These are phyloP conservation scores for Harpagoxenus sublaevis DNA, from an alignment of 2,888 invertebrate species.

Conservation along the genomic window DNA sequence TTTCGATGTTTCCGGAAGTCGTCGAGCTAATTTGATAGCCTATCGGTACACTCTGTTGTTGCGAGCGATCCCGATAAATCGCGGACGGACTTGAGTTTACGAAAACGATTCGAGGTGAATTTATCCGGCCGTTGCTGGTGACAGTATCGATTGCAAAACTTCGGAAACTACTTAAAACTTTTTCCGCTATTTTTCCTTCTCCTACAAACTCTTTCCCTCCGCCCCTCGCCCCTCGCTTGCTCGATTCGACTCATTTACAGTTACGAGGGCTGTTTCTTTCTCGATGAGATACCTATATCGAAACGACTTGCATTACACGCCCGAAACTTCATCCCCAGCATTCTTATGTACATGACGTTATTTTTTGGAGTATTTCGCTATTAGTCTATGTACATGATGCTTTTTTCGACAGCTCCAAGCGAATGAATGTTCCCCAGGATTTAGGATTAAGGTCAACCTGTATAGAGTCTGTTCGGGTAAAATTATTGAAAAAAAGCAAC, in stretches of 20 bases:
- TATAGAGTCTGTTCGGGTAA: not conserved
- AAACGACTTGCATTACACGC: slow-evolving; percentile 28
- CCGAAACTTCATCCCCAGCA: not conserved
- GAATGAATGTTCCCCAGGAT: not conserved
- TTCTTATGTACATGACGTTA: not conserved
- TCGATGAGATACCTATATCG: slow-evolving; percentile 25
- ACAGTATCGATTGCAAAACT: slow-evolving; percentile 69
- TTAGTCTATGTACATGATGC: not conserved
- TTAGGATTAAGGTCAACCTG: slow-evolving; percentile 3
- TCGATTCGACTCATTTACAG: slow-evolving; percentile 52
- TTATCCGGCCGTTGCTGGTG: slow-evolving; percentile 45
- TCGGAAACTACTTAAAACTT: slow-evolving; percentile 65
- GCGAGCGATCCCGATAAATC: slow-evolving; percentile 49
- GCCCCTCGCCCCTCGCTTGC: not conserved
- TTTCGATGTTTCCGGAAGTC: not conserved
- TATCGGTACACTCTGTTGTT: slow-evolving; percentile 2
- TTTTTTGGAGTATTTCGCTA: not conserved
- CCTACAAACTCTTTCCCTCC: not conserved
- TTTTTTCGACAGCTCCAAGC: not conserved
- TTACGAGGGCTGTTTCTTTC: slow-evolving; percentile 4
- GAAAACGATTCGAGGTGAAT: slow-evolving; percentile 50
- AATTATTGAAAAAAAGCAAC: not conserved
- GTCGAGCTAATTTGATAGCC: slow-evolving; percentile 43
- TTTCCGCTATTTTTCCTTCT: slow-evolving; percentile 58
- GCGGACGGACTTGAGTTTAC: slow-evolving; percentile 31